phyloP scores from a whole-genome alignment of 2,888 invertebrate genomes.

The Autographa gamma region DNA sequence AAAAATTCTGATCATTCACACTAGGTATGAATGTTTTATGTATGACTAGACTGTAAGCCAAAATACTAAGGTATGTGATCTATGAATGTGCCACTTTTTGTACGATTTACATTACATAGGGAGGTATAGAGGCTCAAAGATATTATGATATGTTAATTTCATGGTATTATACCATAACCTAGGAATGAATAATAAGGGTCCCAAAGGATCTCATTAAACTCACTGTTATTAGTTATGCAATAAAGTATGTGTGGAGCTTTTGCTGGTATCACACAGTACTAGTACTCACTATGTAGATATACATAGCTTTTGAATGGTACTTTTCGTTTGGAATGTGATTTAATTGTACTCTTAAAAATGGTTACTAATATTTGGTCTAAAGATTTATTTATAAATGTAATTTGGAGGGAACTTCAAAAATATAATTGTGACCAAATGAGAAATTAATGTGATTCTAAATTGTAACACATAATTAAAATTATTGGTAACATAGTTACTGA shows the following conservation, averaged over 20 bases:
- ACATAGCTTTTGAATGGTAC: no score
- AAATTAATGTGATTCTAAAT: constrained; percentile 1
- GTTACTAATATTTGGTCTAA: no score
- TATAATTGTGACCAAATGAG: neutral
- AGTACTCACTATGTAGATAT: no score
- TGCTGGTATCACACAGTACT: neutral
- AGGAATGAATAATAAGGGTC: neutral
- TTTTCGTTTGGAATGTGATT: no score
- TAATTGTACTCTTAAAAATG: no score
- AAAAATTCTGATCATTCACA: neutral
- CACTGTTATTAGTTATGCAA: constrained; percentile 4
- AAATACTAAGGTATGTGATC: constrained; percentile 30
- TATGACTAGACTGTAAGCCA: constrained; percentile 20
- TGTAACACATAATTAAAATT: neutral
- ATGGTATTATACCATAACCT: neutral
- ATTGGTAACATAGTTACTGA: neutral
- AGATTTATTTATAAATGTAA: neutral
- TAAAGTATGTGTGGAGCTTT: neutral
- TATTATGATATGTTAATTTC: neutral
- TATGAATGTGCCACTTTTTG: constrained; percentile 40
- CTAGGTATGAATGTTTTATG: constrained; percentile 18
- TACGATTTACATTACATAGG: constrained; percentile 11
- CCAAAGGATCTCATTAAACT: neutral
- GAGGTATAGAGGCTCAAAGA: constrained; percentile 9
- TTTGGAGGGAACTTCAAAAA: neutral